Conservation (phyloP, 2,113 vertebrate genomes). For the Cettia cetti region DNA sequence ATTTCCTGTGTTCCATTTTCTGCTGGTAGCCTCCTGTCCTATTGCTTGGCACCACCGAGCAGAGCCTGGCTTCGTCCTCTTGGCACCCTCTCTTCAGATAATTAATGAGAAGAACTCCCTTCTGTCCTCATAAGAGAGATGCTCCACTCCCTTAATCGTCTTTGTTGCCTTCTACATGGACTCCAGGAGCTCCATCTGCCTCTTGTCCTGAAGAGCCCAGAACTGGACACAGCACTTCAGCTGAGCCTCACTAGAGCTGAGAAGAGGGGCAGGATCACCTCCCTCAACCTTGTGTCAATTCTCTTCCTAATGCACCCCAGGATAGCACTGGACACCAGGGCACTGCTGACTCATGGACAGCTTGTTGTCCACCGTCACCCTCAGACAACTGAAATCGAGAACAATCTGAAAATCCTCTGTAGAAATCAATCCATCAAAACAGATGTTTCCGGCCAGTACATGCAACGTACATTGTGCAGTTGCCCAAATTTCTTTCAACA, state of each 20-base stretch:
- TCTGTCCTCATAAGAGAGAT: not conserved
- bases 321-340: not conserved
- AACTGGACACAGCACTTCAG: not conserved
- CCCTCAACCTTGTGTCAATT: accelerated
- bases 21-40: not conserved
- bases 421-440: not conserved
- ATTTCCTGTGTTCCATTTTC: not conserved
- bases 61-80: not conserved
- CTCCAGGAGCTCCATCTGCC: not conserved
- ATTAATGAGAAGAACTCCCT: no score
- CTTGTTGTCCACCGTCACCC: not conserved
- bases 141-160: not conserved
- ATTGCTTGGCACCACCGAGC: not conserved
- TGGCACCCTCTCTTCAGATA: not conserved
- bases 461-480: not conserved
- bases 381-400: not conserved
- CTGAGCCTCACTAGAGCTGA: not conserved
- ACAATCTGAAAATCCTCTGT: not conserved
- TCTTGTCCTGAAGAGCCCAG: not conserved
- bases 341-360: not conserved
- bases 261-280: not conserved
- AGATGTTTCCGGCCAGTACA: not conserved
- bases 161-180: not conserved
- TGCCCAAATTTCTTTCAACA: not conserved
- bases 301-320: not conserved